Percentiles rank a stretch among this genome's conserved stretches.
These are phyloP conservation scores for Hyposoter didymator DNA, from an alignment of 2,888 invertebrate species.

Conservation along the genomic window DNA sequence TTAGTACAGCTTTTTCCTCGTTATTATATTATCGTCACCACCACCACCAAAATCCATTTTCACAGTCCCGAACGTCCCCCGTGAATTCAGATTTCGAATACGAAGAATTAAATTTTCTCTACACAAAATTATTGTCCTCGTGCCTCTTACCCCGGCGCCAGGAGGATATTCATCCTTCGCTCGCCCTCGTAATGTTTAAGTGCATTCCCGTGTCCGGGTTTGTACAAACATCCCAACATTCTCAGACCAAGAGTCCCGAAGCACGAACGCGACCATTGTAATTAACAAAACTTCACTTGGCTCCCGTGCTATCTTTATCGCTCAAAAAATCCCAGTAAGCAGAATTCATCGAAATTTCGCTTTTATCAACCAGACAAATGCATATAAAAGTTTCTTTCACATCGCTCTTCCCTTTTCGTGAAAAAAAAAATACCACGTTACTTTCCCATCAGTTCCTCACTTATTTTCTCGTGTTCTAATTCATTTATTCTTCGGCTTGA, in stretches of 20 bases:
- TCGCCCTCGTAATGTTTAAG: constrained; percentile 44
- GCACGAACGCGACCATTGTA: constrained; percentile 15
- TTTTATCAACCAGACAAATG: not conserved
- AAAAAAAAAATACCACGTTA: no score
- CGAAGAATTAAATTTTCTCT: not conserved
- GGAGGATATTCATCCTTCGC: constrained; percentile 3
- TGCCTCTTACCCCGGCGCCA: not conserved
- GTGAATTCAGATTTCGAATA: not conserved
- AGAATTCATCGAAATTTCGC: not conserved
- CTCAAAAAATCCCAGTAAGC: not conserved
- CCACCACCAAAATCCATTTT: not conserved
- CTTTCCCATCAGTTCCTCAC: no score
- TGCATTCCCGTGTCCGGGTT: constrained; percentile 40
- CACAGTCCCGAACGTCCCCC: not conserved
- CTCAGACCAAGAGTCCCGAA: not conserved
- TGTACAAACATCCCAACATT: constrained; percentile 34
- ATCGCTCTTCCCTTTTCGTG: not conserved
- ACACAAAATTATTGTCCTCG: not conserved
- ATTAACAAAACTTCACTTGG: constrained; percentile 42
- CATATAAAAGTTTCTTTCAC: not conserved
- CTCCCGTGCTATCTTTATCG: not conserved
- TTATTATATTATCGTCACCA: not conserved
- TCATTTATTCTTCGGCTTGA: no score
- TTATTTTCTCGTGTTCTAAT: no score
- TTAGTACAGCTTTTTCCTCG: not conserved